A percentile compares a stretch with the other conserved stretches of the same genome.
These are phyloP conservation scores for Rhamphomyia laevipes DNA, from an alignment of 2,888 invertebrate genomes.

Conservation along the genomic window DNA sequence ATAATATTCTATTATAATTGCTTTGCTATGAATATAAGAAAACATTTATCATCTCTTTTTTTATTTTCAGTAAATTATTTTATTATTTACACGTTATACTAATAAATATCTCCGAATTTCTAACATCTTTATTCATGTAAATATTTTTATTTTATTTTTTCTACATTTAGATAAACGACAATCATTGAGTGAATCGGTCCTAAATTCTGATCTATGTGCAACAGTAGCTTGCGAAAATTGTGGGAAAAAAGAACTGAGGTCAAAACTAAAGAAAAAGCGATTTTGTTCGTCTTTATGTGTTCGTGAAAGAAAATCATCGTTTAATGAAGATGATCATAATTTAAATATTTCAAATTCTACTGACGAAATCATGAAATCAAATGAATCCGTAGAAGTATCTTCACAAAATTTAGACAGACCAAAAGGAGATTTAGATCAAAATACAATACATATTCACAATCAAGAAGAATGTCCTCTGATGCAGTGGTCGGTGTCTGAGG, in stretches of 20 bases:
- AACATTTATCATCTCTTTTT: too few species aligned
- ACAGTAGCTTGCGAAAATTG: constrained; percentile 56
- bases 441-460: constrained; percentile 5
- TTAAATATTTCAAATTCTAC: constrained; percentile 4
- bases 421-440: constrained; percentile 7
- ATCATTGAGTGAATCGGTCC: background rate
- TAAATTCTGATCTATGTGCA: background rate
- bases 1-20: too few species aligned
- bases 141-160: background rate
- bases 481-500: constrained; percentile 62
- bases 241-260: constrained; percentile 49
- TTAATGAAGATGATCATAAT: constrained; percentile 13
- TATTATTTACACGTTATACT: too few species aligned
- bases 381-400: background rate
- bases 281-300: constrained; percentile 67
- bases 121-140: too few species aligned
- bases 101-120: too few species aligned
- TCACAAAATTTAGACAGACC: constrained; percentile 9
- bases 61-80: too few species aligned
- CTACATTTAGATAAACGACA: constrained; percentile 6
- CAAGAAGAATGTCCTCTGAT: constrained; percentile 27
- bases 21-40: too few species aligned
- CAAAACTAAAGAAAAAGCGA: constrained; percentile 61
- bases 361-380: too few species aligned
- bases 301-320: constrained; percentile 40